Conservation (phyloP, 2,113 vertebrate genomes). For the Sardina pilchardus region DNA sequence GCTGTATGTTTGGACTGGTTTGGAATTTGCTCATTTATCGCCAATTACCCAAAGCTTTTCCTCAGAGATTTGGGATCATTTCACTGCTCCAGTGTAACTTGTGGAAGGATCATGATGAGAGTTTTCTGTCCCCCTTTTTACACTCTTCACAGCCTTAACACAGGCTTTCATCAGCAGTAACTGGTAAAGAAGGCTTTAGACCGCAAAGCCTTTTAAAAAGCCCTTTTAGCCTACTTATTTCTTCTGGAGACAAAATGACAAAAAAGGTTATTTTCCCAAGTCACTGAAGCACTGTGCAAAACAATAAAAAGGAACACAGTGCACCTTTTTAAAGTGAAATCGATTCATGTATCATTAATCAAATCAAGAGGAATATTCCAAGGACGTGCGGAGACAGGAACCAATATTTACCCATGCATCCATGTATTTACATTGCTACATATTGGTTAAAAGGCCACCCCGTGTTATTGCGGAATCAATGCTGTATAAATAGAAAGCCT, state of each 20-base stretch:
- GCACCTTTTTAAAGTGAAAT: not conserved
- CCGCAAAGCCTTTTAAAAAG: not conserved
- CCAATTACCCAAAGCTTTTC: constrained; percentile 10
- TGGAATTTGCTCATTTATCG: not conserved
- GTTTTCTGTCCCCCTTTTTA: not conserved
- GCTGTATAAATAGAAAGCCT: constrained; percentile 41
- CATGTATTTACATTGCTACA: constrained; percentile 26
- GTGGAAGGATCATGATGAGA: not conserved
- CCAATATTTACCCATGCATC: constrained; percentile 16
- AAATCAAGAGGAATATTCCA: constrained; percentile 28
- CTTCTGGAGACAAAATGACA: not conserved
- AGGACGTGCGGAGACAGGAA: constrained; percentile 18
- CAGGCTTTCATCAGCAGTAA: not conserved
- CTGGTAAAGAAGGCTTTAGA: not conserved
- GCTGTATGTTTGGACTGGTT: not conserved
- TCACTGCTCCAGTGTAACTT: not conserved
- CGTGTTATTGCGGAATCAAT: constrained; percentile 55
- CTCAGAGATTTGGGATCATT: constrained; percentile 22
- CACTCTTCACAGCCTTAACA: not conserved
- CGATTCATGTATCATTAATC: constrained; percentile 26
- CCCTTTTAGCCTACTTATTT: not conserved
- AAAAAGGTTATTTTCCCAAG: not conserved
- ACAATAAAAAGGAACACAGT: constrained; percentile 9
- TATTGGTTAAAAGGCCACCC: constrained; percentile 23
- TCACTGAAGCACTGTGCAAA: not conserved